Evolutionary conservation across 2,113 vertebrate genomes (phyloP), one percentile per base, ranked within the genome.

Genomic region (Anolis sagrei): DNA sequence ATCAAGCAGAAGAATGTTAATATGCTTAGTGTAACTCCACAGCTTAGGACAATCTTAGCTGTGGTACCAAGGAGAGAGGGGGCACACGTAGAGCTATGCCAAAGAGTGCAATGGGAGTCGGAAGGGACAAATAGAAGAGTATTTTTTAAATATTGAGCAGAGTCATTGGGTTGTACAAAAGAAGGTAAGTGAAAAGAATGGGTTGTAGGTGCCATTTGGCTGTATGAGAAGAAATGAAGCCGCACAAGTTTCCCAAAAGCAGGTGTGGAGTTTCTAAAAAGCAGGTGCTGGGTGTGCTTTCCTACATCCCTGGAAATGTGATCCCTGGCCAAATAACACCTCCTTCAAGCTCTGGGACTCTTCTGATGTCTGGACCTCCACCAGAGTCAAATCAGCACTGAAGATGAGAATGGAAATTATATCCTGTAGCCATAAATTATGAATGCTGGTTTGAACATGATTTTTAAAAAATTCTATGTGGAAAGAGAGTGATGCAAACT

Each of bases 1-100:
- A 72, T 7, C 0, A 82, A 87, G 32, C 85, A 86, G 88, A 92
- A 93, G 93, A 91, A 62, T 0, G 54, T 91, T 95, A 94, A 94
- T 94, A 89, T 86, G 0, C 66, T 92, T 86, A 92, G 89, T 74
- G 9, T 90, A 93, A 91, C 89, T 86, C 64, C 75, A 64, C 0
- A 0, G 39, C 84, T 93, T 51, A 91, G 75, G 0, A 0, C 83
- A 83, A 91, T 48, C 86, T 89, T 34, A 85, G 76, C 86, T 87
- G 76, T 89, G 79, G 44, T 88, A 79, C 91, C 88, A 84, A 82
- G 91, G 81, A 76, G 83, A 73, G 83, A 79, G 88, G 85, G 76
- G 90, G 84, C 54, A 36, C 13, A 48, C 29, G 82, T 34, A 66
- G 8, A 54, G 74, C 85, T 76, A 76, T 83, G 72, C 69, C 75